These are phyloP conservation scores for Anas capensis DNA, from an alignment of 2,797 vertebrate genomes.

Conservation along the genomic window DNA sequence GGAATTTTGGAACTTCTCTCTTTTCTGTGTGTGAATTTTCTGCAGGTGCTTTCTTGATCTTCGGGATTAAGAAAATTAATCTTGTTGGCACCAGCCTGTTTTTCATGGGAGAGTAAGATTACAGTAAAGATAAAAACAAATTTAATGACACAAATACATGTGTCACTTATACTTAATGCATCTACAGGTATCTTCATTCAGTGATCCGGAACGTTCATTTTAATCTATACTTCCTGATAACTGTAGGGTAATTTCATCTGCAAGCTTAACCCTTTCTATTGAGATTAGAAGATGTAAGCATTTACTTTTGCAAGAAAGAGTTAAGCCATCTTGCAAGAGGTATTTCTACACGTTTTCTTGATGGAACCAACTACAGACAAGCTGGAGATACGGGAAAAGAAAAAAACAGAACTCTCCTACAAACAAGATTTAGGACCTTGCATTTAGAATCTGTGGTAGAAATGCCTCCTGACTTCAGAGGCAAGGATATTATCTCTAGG, in stretches of 20 bases:
- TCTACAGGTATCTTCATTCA: not conserved
- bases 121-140: not conserved
- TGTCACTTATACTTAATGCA: not conserved
- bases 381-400: not conserved
- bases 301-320: not conserved
- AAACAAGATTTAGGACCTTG: not conserved
- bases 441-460: not conserved
- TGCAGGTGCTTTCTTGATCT: not conserved
- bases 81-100: not conserved
- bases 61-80: not conserved
- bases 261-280: not conserved
- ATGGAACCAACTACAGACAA: not conserved
- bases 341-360: not conserved
- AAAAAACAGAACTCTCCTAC: not conserved
- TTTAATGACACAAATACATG: not conserved
- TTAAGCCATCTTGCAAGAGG: not conserved
- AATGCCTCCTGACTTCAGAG: not conserved
- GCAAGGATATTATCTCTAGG: not conserved
- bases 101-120: not conserved
- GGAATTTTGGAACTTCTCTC: not conserved
- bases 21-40: not conserved
- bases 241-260: not conserved
- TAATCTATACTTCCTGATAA: not conserved
- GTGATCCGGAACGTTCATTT: not conserved
- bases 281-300: not conserved